phyloP scores from a whole-genome alignment of 1,140 invertebrate species.

The Microplitis mediator region DNA sequence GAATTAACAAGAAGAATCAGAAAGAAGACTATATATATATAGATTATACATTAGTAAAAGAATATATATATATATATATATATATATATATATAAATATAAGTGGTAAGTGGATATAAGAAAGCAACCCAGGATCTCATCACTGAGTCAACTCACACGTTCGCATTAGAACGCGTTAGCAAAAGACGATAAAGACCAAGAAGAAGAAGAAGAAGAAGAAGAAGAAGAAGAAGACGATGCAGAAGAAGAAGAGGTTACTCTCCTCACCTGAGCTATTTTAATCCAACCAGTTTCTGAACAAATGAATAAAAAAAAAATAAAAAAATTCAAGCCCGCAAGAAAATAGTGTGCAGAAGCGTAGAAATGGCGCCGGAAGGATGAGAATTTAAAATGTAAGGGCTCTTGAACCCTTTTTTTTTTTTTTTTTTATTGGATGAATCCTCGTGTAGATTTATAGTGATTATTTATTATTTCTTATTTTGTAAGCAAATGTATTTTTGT shows the following conservation, averaged over 20 bases:
- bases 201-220: not conserved
- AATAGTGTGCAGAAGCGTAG: not conserved
- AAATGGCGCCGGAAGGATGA: conserved; percentile 21
- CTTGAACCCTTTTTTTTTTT: not conserved
- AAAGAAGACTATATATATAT: no score
- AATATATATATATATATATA: no score
- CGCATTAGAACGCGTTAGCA: not conserved
- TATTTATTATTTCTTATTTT: no score
- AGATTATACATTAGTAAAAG: no score
- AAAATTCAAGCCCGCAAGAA: not conserved
- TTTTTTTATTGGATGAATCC: not conserved
- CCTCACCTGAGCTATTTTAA: conserved; percentile 30
- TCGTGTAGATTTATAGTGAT: no score
- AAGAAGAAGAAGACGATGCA: not conserved
- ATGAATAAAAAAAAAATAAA: no score
- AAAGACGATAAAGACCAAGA: not conserved
- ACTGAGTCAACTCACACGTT: conserved; percentile 15
- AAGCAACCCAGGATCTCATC: conserved; percentile 4
- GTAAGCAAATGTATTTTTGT: no score
- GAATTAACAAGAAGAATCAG: no score
- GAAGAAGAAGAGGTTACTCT: not conserved
- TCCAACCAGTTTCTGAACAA: conserved; percentile 28
- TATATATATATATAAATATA: no score
- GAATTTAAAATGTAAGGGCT: conserved; percentile 6
- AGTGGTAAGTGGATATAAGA: no score